Conservation (phyloP, 1,140 invertebrate genomes). For the Cardiocondyla obscurior region DNA sequence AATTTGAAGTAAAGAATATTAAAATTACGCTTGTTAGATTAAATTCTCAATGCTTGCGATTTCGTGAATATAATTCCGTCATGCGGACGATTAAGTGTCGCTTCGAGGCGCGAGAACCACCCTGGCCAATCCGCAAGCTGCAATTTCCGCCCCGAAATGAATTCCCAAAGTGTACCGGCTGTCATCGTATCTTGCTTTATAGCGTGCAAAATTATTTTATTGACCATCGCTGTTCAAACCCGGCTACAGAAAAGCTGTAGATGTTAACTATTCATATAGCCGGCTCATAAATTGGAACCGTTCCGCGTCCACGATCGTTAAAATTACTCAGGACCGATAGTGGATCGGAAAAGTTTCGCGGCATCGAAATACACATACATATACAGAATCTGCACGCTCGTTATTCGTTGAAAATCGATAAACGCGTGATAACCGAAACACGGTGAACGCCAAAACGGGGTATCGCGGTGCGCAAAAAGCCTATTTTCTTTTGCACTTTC, state of each 20-base stretch:
- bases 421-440: not conserved
- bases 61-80: not conserved
- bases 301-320: constrained; percentile 1
- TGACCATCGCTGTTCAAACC: not conserved
- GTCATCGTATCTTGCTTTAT: constrained; percentile 8
- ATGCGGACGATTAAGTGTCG: not conserved
- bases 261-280: constrained; percentile 38
- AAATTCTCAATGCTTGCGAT: not conserved
- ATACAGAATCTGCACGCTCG: not conserved
- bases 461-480: not conserved
- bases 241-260: not conserved
- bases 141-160: constrained; percentile 29
- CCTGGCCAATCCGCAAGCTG: constrained; percentile 24
- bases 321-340: constrained; percentile 13
- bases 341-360: constrained; percentile 31
- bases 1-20: not conserved
- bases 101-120: constrained; percentile 2
- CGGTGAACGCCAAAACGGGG: not conserved
- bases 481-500: not conserved
- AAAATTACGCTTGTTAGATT: not conserved
- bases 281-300: constrained; percentile 19
- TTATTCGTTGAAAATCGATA: not conserved
- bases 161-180: constrained; percentile 29
- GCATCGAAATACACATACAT: not conserved
- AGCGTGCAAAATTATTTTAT: constrained; percentile 50